Percentiles rank a stretch among this genome's conserved stretches.
phyloP scores from a whole-genome alignment of 2,797 vertebrate genomes.

The Leucoraja ocellata region DNA sequence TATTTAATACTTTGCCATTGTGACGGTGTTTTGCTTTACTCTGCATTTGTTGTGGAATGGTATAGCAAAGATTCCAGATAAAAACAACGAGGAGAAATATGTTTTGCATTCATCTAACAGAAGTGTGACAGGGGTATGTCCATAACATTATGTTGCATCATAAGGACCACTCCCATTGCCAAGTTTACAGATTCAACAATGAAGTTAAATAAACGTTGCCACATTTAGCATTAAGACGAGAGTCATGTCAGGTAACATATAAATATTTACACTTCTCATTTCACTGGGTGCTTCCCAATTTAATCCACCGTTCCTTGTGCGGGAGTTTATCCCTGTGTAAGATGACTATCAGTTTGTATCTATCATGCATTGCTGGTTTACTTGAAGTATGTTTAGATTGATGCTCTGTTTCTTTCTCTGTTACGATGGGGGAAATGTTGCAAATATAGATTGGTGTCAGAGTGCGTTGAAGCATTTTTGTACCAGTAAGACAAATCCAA shows the following conservation, averaged over 20 bases:
- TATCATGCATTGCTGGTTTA: conserved; percentile 42
- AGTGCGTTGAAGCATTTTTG: background rate
- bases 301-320: conserved; percentile 46
- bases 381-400: conserved; percentile 19
- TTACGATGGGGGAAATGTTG: background rate
- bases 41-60: conserved; percentile 61
- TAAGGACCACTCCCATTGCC: conserved; percentile 60
- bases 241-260: conserved; percentile 50
- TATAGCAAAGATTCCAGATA: conserved; percentile 60
- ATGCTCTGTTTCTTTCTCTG: background rate
- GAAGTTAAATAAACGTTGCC: conserved; percentile 65
- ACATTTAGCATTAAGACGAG: conserved; percentile 64
- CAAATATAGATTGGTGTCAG: conserved; percentile 27
- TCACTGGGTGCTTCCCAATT: conserved; percentile 49
- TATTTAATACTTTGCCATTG: background rate
- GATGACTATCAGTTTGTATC: conserved; percentile 52
- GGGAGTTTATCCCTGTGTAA: conserved; percentile 44
- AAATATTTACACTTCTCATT: conserved; percentile 66
- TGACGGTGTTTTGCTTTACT: conserved; percentile 34
- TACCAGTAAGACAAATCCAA: background rate
- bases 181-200: conserved; percentile 65
- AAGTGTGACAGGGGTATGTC: conserved; percentile 39
- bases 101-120: conserved; percentile 44
- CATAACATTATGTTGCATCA: conserved; percentile 43
- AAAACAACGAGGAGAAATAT: conserved; percentile 47